Base-by-base conservation (phyloP, 2,797 vertebrate species). In the Diceros bicornis region DNA sequence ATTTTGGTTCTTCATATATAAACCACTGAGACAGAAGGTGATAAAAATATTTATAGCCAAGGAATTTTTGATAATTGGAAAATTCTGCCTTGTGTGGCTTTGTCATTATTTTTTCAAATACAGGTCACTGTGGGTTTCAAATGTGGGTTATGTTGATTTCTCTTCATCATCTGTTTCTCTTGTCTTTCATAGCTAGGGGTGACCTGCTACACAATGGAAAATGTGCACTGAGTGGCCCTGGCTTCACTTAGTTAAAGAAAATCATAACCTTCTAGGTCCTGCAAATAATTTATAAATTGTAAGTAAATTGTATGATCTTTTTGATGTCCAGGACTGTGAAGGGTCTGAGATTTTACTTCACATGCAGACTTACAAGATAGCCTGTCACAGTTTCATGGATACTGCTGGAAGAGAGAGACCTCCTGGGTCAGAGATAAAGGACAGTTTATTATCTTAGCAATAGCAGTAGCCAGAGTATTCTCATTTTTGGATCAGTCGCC, bases 1-100 rank as follows among this genome's bases (percentile, higher is more conserved):
- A 32, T 83, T 94, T 93, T 89, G 17, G 52, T 92, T 95, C 81
- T 91, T 97, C 68, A 96, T 34, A 75, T 89, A 8, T 27, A 91
- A 82, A 75, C 27, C 25, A 25, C 23, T 10, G 52, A 93, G 89
- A 89, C 82, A 96, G 82, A 95, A 81, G 59, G 59, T 93, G 64
- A 96, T 66, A 72, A 68, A 94, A 41, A 74, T 94, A 79, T 72
- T 96, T 88, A 72, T 20, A 93, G 71, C 47, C 79, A 91, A 81
- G 25, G 81, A 84, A 88, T 81, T 57, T 62, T 62, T 66, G 85
- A 66, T 62, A n/a, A 25, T 97, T 95, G 86, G 64, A 34, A 94
- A 92, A 95, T 52, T 66, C 17, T 66, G 37, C 57, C 9, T 91
- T 29, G 9, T 92, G n/a, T 85, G 44, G 6, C 59, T 83, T 81